These are phyloP conservation scores for Rhinogobio ventralis DNA, from an alignment of 2,797 vertebrate species.

Conservation along the genomic window DNA sequence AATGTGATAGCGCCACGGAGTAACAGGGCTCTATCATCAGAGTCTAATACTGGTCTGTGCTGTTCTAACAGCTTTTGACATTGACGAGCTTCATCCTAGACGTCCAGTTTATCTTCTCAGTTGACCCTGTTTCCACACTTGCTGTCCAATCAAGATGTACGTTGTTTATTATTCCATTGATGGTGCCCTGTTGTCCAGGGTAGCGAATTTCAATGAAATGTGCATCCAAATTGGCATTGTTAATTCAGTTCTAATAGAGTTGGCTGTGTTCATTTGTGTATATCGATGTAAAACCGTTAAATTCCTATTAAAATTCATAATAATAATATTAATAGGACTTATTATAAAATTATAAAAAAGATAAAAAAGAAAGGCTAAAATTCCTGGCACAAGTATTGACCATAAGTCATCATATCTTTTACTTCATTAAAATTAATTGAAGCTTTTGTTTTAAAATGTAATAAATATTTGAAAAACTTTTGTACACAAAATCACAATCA, in stretches of 20 bases:
- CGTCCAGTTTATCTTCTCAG: slow-evolving; percentile 70
- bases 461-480: neutral
- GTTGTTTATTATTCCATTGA: slow-evolving; percentile 75
- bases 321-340: neutral
- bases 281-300: neutral
- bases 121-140: slow-evolving; percentile 63
- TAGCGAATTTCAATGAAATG: neutral
- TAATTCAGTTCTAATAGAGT: neutral
- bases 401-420: neutral
- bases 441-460: neutral
- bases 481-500: neutral
- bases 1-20: slow-evolving; percentile 80
- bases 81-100: slow-evolving; percentile 69
- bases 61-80: slow-evolving; percentile 61
- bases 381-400: neutral
- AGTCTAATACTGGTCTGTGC: slow-evolving; percentile 75
- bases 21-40: slow-evolving; percentile 76
- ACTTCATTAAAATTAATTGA: neutral
- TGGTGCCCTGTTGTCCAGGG: slow-evolving; percentile 66
- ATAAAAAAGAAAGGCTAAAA: neutral
- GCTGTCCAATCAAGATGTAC: slow-evolving; percentile 81
- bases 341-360: no score
- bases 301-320: neutral
- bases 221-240: neutral
- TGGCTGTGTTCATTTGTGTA: neutral